phyloP scores from a whole-genome alignment of 2,113 vertebrate genomes.

The Myiozetetes cayanensis region DNA sequence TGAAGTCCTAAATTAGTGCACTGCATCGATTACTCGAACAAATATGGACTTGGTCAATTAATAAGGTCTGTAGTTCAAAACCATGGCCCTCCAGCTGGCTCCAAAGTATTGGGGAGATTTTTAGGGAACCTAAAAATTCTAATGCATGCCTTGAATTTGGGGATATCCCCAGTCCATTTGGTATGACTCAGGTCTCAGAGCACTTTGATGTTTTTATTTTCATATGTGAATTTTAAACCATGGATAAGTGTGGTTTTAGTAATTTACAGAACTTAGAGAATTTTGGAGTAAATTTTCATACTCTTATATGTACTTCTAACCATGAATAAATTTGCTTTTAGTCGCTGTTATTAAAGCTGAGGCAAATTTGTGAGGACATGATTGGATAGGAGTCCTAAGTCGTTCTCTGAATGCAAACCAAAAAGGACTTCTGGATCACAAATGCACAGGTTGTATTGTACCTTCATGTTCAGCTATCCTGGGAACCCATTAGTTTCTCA shows the following conservation, averaged over 20 bases:
- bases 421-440: neutral
- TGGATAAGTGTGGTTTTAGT: neutral
- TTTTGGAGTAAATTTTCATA: neutral
- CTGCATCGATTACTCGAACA: neutral
- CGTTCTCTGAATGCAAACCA: neutral
- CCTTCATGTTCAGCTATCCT: neutral
- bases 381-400: neutral
- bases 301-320: neutral
- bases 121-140: neutral
- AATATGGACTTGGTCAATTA: neutral
- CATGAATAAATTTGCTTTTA: neutral
- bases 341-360: neutral
- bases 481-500: constrained; percentile 36
- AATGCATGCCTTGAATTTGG: neutral
- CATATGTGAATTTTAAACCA: neutral
- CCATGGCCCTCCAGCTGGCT: neutral
- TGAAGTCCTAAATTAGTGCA: neutral
- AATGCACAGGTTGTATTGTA: neutral
- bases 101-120: neutral
- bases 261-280: neutral
- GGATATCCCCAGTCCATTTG: neutral
- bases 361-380: neutral
- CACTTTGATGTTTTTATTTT: neutral
- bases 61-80: neutral
- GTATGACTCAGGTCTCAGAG: neutral